Evolutionary conservation across 2,888 invertebrate genomes (phyloP).

Genomic region (Latrodectus elegans): DNA sequence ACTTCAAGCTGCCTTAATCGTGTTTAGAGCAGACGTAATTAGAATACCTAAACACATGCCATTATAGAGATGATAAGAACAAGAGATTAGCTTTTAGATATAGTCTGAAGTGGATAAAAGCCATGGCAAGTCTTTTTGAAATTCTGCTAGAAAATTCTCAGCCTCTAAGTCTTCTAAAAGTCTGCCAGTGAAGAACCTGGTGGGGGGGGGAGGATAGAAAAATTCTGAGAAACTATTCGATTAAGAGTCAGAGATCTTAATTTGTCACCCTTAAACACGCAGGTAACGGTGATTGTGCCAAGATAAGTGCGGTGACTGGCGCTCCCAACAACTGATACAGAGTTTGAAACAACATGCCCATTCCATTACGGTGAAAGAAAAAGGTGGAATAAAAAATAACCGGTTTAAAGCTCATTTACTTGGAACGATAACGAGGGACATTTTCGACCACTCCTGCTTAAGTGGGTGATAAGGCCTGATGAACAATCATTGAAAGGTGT

Average conservation of each 20-base stretch:
- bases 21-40: conserved; percentile 27
- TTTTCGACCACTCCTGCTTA: conserved; percentile 22
- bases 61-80: conserved; percentile 50
- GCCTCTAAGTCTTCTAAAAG: conserved; percentile 1
- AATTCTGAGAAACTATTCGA: conserved; percentile 59
- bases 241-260: conserved; percentile 61
- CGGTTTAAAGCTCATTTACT: conserved; percentile 35
- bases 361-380: conserved; percentile 52
- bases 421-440: conserved; percentile 35
- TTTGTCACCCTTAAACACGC: conserved; percentile 66
- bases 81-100: conserved; percentile 51
- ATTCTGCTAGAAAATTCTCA: conserved; percentile 22
- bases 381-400: conserved; percentile 2
- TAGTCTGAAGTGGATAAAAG: background rate
- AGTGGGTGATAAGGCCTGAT: conserved; percentile 26
- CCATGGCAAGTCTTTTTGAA: conserved; percentile 18
- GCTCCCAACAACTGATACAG: conserved; percentile 57
- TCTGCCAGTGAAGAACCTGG: conserved; percentile 22
- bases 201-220: conserved; percentile 18
- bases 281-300: conserved; percentile 52
- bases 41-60: conserved; percentile 33
- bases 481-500: background rate
- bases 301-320: conserved; percentile 46
- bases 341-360: conserved; percentile 33
- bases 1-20: no score